A percentile compares a stretch with the other conserved stretches of the same genome.
Conservation (phyloP, 2,113 vertebrate species). For the Hippopotamus amphibius region DNA sequence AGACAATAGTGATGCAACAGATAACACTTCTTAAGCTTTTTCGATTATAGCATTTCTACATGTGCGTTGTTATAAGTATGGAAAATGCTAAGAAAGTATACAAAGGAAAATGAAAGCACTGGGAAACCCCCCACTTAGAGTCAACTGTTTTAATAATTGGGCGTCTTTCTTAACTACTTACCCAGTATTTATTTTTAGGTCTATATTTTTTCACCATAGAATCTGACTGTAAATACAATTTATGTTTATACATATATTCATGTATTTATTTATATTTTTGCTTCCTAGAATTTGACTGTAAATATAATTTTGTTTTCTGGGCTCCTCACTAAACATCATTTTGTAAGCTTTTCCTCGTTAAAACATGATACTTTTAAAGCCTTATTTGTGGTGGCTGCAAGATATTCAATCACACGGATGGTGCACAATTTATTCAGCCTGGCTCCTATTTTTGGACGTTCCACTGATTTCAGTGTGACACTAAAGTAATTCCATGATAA, state of each 20-base stretch:
- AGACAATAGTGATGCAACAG: neutral
- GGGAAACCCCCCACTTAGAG: neutral
- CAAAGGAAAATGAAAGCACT: neutral
- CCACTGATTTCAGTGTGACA: neutral
- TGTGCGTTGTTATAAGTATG: neutral
- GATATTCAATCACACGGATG: neutral
- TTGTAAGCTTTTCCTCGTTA: slow-evolving; percentile 17
- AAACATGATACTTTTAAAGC: neutral
- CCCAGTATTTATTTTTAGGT: neutral
- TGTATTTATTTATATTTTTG: neutral
- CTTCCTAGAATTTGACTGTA: neutral
- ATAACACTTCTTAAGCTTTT: neutral
- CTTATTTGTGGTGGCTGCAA: neutral
- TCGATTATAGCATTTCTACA: neutral
- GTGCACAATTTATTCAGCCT: neutral
- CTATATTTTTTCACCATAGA: neutral
- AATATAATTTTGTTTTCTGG: neutral
- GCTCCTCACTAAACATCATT: neutral
- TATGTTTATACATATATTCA: neutral
- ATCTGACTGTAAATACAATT: neutral
- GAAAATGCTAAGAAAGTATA: neutral
- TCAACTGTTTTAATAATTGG: neutral
- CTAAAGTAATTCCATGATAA: neutral
- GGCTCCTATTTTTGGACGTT: neutral
- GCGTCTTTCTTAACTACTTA: neutral